Base-by-base conservation (phyloP, 2,113 vertebrate genomes). In the Polypterus bichir region DNA sequence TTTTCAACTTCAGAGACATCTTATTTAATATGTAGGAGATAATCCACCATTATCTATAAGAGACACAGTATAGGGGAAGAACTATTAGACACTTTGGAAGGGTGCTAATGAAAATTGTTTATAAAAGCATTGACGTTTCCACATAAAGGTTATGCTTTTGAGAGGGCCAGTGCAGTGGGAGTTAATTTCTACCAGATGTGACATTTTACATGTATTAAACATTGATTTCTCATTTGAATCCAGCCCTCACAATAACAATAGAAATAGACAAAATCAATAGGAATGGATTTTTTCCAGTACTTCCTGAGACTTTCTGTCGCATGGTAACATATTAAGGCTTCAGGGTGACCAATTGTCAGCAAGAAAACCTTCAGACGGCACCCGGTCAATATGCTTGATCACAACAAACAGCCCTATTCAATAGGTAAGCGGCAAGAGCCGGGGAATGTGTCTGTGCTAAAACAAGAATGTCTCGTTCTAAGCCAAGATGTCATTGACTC, bases 191-290 rank as follows among this genome's bases (percentile, higher is more conserved):
- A 67, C 48, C 46, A 58, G 7, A 58, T 63, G 51, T 11, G 48
- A 44, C 55, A 59, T 47, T 46, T 47, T 52, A 57, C 48, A 59
- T 52, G 61, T 62, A 59, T 27, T 49, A 64, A 47, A 49, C 48
- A 70, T 70, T 1, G 63, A 68, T 65, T 65, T 64, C 63, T 68
- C 66, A 63, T 70, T 68, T 70, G 59, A 70, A 70, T 63, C 65
- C 69, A 54, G 59, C 51, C 55, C 61, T 11, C 49, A 48, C 64
- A 65, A 68, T 68, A 63, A 67, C 59, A 63, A 46, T 47, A 63
- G 59, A 64, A 70, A 65, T 60, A 60, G 66, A 62, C 49, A 49
- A 61, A 60, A 68, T 70, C 69, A 54, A 70, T 70, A 59, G 54
- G 59, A 46, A 70, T 68, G 49, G 69, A 70, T 70, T 61, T 63